These are phyloP conservation scores for Papilio machaon DNA, from an alignment of 1,140 invertebrate genomes.

Conservation along the genomic window DNA sequence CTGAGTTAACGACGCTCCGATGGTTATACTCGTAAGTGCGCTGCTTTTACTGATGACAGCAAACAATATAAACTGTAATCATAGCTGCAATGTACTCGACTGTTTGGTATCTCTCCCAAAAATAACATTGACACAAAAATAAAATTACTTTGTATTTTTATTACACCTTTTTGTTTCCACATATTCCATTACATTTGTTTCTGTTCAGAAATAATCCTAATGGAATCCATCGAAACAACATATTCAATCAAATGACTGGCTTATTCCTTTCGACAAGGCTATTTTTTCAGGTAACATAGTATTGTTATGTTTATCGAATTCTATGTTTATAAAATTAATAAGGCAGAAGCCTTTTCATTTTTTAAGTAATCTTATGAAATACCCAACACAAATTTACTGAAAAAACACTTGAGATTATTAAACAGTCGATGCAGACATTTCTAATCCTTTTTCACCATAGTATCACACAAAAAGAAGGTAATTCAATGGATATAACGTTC, in stretches of 20 bases:
- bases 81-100: not conserved
- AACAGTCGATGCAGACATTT: too few species aligned
- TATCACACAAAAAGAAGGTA: too few species aligned
- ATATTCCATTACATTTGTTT: constrained; percentile 23
- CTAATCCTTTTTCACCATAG: too few species aligned
- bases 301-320: not conserved
- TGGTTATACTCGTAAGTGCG: not conserved
- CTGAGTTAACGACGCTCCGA: too few species aligned
- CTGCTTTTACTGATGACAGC: not conserved
- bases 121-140: constrained; percentile 5
- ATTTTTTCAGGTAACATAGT: not conserved
- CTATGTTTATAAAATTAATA: too few species aligned
- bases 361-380: not conserved
- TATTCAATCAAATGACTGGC: constrained; percentile 28
- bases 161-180: constrained; percentile 31
- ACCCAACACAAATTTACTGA: too few species aligned
- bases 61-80: not conserved
- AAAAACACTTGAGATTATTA: too few species aligned
- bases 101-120: not conserved
- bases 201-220: constrained; percentile 34
- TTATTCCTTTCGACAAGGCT: constrained; percentile 32
- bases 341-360: too few species aligned
- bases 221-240: constrained; percentile 35
- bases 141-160: constrained; percentile 37
- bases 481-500: too few species aligned